These are phyloP conservation scores for Salticus scenicus DNA, from an alignment of 2,888 invertebrate genomes.

Conservation along the genomic window DNA sequence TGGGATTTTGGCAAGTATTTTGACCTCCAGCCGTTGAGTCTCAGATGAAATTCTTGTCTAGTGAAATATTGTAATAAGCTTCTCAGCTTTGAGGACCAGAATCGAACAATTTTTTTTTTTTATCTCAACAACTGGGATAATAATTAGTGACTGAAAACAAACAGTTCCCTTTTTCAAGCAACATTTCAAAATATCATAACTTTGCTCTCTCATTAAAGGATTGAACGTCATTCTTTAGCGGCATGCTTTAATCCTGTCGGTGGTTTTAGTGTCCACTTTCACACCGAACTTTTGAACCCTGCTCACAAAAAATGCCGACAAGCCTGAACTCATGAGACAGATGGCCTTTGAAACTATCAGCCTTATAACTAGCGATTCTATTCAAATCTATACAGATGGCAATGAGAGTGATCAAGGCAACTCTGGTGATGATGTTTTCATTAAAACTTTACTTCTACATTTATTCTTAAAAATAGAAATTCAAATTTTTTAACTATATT, in stretches of 20 bases:
- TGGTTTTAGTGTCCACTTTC: not conserved
- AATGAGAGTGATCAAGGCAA: not conserved
- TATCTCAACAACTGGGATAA: not conserved
- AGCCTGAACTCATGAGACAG: constrained; percentile 11
- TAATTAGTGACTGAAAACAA: too few relatives aligned
- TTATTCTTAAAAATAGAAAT: not conserved
- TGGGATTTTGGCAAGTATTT: too few relatives aligned
- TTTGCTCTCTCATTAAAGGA: too few relatives aligned
- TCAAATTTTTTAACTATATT: not conserved
- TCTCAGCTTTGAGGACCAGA: not conserved
- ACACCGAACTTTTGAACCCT: not conserved
- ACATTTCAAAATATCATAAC: too few relatives aligned
- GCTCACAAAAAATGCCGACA: not conserved
- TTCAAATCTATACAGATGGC: not conserved
- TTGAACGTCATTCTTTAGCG: too few relatives aligned
- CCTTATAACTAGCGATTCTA: not conserved
- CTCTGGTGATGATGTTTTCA: not conserved
- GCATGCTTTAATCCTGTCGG: not conserved
- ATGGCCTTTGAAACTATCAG: not conserved
- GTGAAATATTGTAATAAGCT: not conserved
- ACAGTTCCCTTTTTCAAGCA: too few relatives aligned
- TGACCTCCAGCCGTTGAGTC: not conserved
- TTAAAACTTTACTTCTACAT: not conserved
- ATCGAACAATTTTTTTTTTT: not conserved
- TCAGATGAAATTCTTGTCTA: not conserved